Percentiles rank a stretch among this genome's conserved stretches.
Evolutionary conservation across 2,888 invertebrate species (phyloP).

Genomic region (Argyresthia albistria): DNA sequence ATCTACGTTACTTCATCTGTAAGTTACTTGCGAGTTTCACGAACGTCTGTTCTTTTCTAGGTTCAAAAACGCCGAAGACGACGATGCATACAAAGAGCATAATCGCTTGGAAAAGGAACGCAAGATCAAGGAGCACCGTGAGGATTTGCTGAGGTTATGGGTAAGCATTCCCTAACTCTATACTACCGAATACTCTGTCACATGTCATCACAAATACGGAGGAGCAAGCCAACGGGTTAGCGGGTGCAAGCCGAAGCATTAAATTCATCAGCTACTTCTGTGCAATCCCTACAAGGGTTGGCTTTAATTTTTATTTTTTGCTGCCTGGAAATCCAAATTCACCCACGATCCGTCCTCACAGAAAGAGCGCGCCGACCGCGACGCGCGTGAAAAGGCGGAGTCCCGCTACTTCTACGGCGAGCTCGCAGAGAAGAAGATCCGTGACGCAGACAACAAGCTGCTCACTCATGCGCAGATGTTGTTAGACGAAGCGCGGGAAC

Average conservation of each 20-base stretch:
- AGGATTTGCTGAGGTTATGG: conserved; percentile 55
- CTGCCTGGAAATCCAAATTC: no score
- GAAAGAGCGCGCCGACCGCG: neutral
- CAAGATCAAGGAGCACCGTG: conserved; percentile 49
- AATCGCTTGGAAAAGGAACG: conserved; percentile 39
- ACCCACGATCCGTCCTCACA: neutral
- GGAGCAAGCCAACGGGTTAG: no score
- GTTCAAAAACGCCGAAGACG: conserved; percentile 64
- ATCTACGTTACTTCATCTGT: no score
- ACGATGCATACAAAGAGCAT: conserved; percentile 49
- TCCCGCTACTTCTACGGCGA: conserved; percentile 44
- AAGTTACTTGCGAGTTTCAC: neutral
- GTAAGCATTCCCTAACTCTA: no score
- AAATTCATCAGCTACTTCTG: no score
- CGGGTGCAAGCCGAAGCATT: no score
- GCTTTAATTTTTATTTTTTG: no score
- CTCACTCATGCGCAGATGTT: conserved; percentile 61
- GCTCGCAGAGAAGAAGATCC: conserved; percentile 37
- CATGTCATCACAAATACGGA: no score
- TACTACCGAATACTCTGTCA: no score
- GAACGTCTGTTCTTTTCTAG: conserved; percentile 21
- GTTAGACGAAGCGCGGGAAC: conserved; percentile 44
- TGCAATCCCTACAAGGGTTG: no score
- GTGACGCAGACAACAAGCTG: conserved; percentile 61
- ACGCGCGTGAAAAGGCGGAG: neutral